A percentile compares a stretch with the other conserved stretches of the same genome.
These are phyloP conservation scores for Hartigia nigra DNA, from an alignment of 2,888 invertebrate species.

Conservation along the genomic window DNA sequence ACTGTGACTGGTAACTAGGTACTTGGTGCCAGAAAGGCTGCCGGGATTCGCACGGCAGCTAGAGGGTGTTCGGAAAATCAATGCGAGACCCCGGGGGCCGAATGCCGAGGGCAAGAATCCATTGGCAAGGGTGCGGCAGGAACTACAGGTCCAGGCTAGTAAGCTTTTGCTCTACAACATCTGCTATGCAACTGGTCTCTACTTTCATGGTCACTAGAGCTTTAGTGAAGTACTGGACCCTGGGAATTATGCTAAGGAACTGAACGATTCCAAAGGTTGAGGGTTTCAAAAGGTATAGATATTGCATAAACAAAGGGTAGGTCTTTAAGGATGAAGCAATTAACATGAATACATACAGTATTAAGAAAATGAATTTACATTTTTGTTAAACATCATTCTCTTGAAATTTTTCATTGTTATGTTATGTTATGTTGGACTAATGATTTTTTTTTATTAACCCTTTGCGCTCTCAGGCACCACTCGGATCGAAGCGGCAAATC, in stretches of 20 bases:
- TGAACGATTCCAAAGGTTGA: not conserved
- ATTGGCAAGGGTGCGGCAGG: not conserved
- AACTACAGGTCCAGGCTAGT: not conserved
- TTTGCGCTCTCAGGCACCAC: too few species aligned
- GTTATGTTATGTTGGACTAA: too few species aligned
- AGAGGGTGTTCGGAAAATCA: not conserved
- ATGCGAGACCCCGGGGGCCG: not conserved
- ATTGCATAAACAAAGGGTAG: not conserved
- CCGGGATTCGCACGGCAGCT: not conserved
- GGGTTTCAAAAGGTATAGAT: not conserved
- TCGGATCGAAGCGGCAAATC: too few species aligned
- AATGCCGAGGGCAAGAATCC: not conserved
- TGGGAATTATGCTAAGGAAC: not conserved
- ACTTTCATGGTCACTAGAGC: not conserved
- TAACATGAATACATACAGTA: not conserved
- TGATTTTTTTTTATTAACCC: not conserved
- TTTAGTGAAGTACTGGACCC: not conserved
- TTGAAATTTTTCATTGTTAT: too few species aligned
- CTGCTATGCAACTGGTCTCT: not conserved
- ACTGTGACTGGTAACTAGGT: not conserved
- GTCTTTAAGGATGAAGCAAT: not conserved
- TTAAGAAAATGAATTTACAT: not conserved
- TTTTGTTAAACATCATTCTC: not conserved
- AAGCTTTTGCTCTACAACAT: not conserved
- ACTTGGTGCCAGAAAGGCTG: not conserved